Conservation (phyloP, 2,113 vertebrate genomes). For the Hemiscyllium ocellatum region DNA sequence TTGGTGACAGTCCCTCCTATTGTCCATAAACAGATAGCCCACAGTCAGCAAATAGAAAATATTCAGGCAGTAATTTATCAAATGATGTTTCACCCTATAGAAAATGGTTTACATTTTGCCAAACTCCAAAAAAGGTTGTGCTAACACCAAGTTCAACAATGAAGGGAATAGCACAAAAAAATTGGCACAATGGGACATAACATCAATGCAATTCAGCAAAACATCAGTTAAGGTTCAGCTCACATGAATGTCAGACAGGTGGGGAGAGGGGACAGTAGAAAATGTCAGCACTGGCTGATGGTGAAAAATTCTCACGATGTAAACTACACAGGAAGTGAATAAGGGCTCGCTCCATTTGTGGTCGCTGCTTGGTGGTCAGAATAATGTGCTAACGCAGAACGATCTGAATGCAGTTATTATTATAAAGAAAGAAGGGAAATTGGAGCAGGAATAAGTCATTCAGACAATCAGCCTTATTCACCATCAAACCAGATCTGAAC, state of each 20-base stretch:
- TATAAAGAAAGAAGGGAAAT: too few species aligned
- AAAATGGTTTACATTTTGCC: not conserved
- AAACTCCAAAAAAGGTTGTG: not conserved
- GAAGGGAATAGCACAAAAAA: too few species aligned
- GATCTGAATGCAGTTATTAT: not conserved
- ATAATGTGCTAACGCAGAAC: not conserved
- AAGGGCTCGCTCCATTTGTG: not conserved
- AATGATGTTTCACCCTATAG: not conserved
- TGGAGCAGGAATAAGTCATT: too few species aligned
- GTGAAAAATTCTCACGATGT: not conserved
- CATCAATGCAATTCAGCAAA: not conserved
- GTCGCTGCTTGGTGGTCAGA: slow-evolving; percentile 1
- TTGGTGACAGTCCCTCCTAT: not conserved
- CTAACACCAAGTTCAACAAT: not conserved
- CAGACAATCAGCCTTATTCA: too few species aligned
- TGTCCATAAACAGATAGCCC: not conserved
- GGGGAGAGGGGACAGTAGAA: not conserved
- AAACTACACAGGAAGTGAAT: not conserved
- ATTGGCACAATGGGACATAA: not conserved
- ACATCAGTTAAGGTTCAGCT: not conserved
- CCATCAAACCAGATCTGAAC: too few species aligned
- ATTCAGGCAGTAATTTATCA: not conserved
- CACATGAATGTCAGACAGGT: too few species aligned
- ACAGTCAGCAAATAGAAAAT: not conserved
- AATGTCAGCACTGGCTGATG: not conserved